These are phyloP conservation scores for Ganaspis brasiliensis DNA, from an alignment of 2,888 invertebrate species.

Conservation along the genomic window DNA sequence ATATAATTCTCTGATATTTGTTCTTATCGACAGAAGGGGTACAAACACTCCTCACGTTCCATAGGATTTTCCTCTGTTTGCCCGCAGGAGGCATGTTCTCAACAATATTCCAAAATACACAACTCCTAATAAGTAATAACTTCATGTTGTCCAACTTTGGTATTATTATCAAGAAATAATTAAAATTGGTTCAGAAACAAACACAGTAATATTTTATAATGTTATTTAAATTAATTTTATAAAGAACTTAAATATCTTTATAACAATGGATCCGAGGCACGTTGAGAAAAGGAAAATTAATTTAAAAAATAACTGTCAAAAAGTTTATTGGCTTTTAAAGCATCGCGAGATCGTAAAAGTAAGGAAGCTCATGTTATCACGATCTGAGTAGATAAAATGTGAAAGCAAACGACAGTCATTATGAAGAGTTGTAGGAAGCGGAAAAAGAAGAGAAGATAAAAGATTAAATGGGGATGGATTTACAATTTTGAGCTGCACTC, in stretches of 20 bases:
- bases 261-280: too few relatives aligned
- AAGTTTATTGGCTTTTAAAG: constrained; percentile 26
- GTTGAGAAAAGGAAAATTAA: neutral
- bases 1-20: constrained; percentile 22
- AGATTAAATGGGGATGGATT: constrained; percentile 14
- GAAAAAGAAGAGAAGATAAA: neutral
- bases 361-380: constrained; percentile 21
- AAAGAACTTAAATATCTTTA: too few relatives aligned
- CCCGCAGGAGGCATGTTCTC: neutral
- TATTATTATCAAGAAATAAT: too few relatives aligned
- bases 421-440: constrained; percentile 25
- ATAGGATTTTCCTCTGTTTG: neutral
- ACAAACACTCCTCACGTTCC: neutral
- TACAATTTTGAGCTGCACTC: constrained; percentile 57
- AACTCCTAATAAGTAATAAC: too few relatives aligned
- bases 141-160: too few relatives aligned
- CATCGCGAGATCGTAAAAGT: constrained; percentile 16
- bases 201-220: too few relatives aligned
- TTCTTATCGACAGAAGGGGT: neutral
- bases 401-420: constrained; percentile 39
- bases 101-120: neutral
- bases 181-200: too few relatives aligned
- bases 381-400: constrained; percentile 33
- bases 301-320: neutral
- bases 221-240: too few relatives aligned